Evolutionary conservation across 2,888 invertebrate genomes (phyloP), one percentile per base, ranked within the genome.

Genomic region (Chrysodeixis includens): DNA sequence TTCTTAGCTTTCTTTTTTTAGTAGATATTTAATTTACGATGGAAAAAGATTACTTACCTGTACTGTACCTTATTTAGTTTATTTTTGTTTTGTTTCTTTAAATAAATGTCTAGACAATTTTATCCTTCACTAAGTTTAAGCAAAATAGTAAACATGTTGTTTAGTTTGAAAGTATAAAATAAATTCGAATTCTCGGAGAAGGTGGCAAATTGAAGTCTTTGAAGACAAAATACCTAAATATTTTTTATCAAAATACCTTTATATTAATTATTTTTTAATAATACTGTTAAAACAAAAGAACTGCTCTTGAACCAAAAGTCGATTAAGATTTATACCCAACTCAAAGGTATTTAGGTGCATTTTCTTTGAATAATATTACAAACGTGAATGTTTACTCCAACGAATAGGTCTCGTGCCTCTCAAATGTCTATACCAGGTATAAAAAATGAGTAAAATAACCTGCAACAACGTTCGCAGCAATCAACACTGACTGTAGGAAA

Each of bases 371-470:
- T n/a, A n/a, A 56, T n/a, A 20, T 35, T 56, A 22, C 14, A 35
- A 56, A 7, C 26, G 7, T 4, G 4, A 35, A 52, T 52, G 18
- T 68, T 57, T 57, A 12, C 16, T 16, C 16, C 58, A 69, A 74
- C 56, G 58, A 72, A 52, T 14, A 14, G 55, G 57, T 49, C 64
- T 55, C 20, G 16, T 18, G 46, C 4, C 46, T 49, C 64, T 49
- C 58, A 64, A 63, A 57, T 26, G 30, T 69, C 64, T 55, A 18
- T 32, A 44, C 8, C 46, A 64, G 55, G 26, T 56, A 59, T 58
- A 1, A 52, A 62, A 69, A 52, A 46, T 8, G 18, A 46, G 20
- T n/a, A 53, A 55, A 16, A 3, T 16, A n/a, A 44, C 32, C 9
- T 6, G 4, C 8, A 7, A 49, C 46, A 35, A 14, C 18, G 46